phyloP scores from a whole-genome alignment of 2,113 vertebrate species.

The Sceloporus undulatus region DNA sequence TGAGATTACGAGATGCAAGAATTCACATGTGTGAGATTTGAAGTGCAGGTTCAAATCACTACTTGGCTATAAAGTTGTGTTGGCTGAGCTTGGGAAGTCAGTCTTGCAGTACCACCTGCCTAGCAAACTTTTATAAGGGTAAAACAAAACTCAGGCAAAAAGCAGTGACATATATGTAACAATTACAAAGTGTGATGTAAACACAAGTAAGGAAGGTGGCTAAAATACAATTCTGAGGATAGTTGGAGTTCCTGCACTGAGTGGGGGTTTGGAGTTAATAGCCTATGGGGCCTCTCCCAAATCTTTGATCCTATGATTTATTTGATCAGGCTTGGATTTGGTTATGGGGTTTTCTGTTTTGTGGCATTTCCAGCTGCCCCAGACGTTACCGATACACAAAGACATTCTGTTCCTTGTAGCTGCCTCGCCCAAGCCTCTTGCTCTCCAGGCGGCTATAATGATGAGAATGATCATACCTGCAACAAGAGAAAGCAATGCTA shows the following conservation, averaged over 20 bases:
- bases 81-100: background rate
- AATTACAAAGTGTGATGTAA: background rate
- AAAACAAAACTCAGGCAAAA: background rate
- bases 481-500: background rate
- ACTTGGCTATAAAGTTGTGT: background rate
- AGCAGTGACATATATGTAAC: background rate
- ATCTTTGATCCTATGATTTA: no score
- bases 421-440: constrained; percentile 76
- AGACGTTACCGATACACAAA: constrained; percentile 82
- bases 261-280: no score
- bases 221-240: background rate
- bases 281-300: no score
- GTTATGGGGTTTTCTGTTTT: background rate
- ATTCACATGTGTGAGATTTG: background rate
- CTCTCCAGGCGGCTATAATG: constrained; percentile 76
- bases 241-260: no score
- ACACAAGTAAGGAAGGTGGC: background rate
- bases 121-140: no score
- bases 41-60: background rate
- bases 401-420: constrained; percentile 86
- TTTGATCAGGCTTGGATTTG: background rate
- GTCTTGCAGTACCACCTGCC: no score
- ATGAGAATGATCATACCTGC: constrained; percentile 74
- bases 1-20: no score
- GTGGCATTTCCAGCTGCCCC: background rate